Evolutionary conservation across 2,113 vertebrate genomes (phyloP), one percentile per base, ranked within the genome.

Genomic region (Carlito syrichta): DNA sequence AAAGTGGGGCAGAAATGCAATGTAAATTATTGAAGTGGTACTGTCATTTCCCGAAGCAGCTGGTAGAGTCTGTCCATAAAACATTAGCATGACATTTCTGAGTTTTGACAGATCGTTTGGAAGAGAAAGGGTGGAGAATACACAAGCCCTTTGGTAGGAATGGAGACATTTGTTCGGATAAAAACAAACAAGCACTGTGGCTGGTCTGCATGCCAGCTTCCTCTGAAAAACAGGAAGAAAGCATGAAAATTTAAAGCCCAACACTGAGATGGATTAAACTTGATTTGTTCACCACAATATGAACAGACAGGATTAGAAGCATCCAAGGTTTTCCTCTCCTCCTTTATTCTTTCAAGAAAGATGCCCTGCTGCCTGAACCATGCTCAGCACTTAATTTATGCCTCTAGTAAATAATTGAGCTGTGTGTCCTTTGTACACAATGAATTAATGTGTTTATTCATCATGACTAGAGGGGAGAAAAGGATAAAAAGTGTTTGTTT

Each of bases 21-120:
- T 81, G 97, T 98, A 98, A 98, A 98, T 99, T 98, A 98, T 98
- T 98, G 96, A 99, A 87, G 66, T 69, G 86, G 54, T 96, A 62
- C n/a, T 91, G 82, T 95, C 94, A 60, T 98, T 98, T 97, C 91
- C 96, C 83, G 89, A 97, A 97, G 95, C 69, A 95, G 83, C 79
- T 89, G 81, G 86, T 95, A 94, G 56, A 86, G 38, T 86, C 86
- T 96, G 58, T 77, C 97, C 97, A 98, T 98, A 95, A 98, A 98
- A 97, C 96, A 98, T 98, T 98, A 98, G 98, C 95, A 56, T 96
- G 97, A 96, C 83, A 94, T 97, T 97, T 98, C 96, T 96, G 96
- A 97, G 94, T 96, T 98, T 95, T 97, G 97, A 97, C 13, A 40
- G 96, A 95, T 98, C 81, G 5, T 81, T 96, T 95, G 92, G 95